These are phyloP conservation scores for Leistus spinibarbis DNA, from an alignment of 2,888 invertebrate genomes.

Conservation along the genomic window DNA sequence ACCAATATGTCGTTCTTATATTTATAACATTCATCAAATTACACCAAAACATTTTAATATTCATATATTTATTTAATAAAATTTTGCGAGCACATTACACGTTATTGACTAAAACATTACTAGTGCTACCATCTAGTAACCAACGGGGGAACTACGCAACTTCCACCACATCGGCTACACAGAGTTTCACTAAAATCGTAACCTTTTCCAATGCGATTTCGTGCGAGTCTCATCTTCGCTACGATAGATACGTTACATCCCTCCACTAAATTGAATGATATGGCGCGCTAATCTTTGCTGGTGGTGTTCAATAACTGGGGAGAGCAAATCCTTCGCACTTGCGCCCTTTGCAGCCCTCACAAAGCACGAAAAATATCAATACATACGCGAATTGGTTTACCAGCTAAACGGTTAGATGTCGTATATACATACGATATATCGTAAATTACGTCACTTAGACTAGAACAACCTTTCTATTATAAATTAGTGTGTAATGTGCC, in stretches of 20 bases:
- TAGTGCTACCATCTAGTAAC: background rate
- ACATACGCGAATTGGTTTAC: background rate
- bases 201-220: background rate
- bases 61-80: background rate
- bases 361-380: conserved; percentile 3
- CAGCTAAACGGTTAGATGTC: conserved; percentile 2
- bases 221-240: background rate
- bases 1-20: no score
- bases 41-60: no score
- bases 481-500: background rate
- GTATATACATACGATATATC: background rate
- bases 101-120: background rate
- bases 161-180: background rate
- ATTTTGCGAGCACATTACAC: background rate
- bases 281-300: background rate
- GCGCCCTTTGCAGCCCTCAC: background rate
- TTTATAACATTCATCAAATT: no score
- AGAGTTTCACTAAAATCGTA: background rate
- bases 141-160: background rate
- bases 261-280: background rate
- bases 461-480: background rate
- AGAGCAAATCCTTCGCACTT: background rate
- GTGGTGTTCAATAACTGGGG: background rate
- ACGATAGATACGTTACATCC: background rate
- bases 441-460: conserved; percentile 9